Evolutionary conservation across 2,888 invertebrate species (phyloP).

Genomic region (Thalpophila matura): DNA sequence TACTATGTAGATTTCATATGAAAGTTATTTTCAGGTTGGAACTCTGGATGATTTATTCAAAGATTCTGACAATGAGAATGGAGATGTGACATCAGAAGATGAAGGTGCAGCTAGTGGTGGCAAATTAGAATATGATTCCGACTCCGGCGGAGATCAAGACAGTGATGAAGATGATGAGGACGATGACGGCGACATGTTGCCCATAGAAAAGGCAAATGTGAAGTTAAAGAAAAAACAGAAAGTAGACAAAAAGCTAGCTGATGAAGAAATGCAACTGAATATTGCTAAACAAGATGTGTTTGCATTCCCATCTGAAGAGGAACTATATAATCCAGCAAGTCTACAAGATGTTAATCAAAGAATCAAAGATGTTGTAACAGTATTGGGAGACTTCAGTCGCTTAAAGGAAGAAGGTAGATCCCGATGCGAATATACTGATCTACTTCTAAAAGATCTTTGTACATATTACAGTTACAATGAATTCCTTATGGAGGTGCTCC

Average conservation of each 20-base stretch:
- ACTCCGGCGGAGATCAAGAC: constrained; percentile 78
- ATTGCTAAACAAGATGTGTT: constrained; percentile 94
- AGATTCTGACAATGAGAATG: constrained; percentile 84
- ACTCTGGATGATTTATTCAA: constrained; percentile 89
- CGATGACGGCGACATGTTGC: constrained; percentile 93
- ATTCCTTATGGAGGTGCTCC: constrained; percentile 97
- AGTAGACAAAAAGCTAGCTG: constrained; percentile 93
- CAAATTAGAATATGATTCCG: constrained; percentile 80
- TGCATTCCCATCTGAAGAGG: constrained; percentile 94
- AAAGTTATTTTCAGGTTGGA: constrained; percentile 78
- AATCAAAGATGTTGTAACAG: constrained; percentile 95
- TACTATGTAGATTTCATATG: constrained; percentile 6
- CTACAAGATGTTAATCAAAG: constrained; percentile 96
- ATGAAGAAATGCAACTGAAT: constrained; percentile 96
- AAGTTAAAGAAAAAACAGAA: constrained; percentile 94
- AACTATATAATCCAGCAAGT: constrained; percentile 93
- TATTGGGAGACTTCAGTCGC: constrained; percentile 95
- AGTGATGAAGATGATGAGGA: constrained; percentile 77
- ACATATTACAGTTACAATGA: constrained; percentile 99
- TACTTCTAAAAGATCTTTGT: constrained; percentile 96
- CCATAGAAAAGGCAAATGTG: constrained; percentile 96
- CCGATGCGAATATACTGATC: constrained; percentile 95
- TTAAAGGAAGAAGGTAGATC: constrained; percentile 93
- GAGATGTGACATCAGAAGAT: constrained; percentile 77
- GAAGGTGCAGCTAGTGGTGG: constrained; percentile 71